phyloP scores from a whole-genome alignment of 2,113 vertebrate genomes.

The Rousettus leschenaultii region DNA sequence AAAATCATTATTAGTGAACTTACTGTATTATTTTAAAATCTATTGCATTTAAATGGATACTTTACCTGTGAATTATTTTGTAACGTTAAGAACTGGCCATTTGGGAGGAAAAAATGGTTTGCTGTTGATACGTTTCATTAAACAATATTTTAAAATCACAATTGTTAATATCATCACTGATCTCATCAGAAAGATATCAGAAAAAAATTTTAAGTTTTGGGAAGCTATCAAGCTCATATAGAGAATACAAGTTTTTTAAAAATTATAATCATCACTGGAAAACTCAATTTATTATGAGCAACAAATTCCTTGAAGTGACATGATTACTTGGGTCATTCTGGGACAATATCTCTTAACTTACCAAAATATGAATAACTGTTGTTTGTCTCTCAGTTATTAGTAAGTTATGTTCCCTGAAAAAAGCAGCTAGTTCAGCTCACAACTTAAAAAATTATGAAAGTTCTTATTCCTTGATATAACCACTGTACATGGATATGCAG shows the following conservation, averaged over 20 bases:
- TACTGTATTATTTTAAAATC: not conserved
- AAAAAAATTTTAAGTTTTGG: not conserved
- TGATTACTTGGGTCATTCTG: not conserved
- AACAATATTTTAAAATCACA: not conserved
- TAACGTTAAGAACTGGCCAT: not conserved
- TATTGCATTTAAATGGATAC: not conserved
- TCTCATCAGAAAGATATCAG: not conserved
- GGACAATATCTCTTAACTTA: not conserved
- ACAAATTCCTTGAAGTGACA: not conserved
- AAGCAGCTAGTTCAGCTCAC: not conserved
- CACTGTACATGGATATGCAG: not conserved
- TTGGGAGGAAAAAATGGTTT: not conserved
- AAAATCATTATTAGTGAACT: not conserved
- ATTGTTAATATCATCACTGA: not conserved
- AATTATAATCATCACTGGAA: not conserved
- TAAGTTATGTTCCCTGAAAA: not conserved
- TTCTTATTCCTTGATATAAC: not conserved
- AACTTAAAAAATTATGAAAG: not conserved
- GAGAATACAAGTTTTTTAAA: not conserved
- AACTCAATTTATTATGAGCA: not conserved
- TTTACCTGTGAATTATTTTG: not conserved
- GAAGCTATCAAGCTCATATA: not conserved
- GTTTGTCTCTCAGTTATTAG: not conserved
- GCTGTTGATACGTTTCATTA: not conserved
- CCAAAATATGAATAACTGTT: not conserved